phyloP scores from a whole-genome alignment of 1,140 invertebrate species.

The Meloidogyne hapla region DNA sequence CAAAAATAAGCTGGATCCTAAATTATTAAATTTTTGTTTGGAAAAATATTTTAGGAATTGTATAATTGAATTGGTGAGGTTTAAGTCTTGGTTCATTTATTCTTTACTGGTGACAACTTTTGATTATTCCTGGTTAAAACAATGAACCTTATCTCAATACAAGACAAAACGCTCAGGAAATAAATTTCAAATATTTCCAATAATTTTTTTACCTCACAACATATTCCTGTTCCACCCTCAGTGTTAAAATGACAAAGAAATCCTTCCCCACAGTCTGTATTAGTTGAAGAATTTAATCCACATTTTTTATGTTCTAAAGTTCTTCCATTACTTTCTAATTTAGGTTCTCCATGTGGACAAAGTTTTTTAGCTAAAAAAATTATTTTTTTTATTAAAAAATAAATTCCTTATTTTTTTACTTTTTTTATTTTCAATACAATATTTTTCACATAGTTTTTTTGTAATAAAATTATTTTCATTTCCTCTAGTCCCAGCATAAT shows the following conservation, averaged over 20 bases:
- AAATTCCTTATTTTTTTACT: slow-evolving; percentile 55
- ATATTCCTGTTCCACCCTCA: slow-evolving; percentile 54
- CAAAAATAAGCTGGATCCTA: slow-evolving; percentile 62
- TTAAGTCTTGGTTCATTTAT: too few species aligned
- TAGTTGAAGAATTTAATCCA: not conserved
- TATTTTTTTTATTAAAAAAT: slow-evolving; percentile 27
- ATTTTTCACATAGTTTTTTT: slow-evolving; percentile 43
- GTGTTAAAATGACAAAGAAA: slow-evolving; percentile 61
- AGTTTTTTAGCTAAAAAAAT: slow-evolving; percentile 31
- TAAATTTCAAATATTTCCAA: not conserved
- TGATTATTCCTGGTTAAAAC: too few species aligned
- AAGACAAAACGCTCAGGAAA: too few species aligned
- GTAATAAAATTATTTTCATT: slow-evolving; percentile 84
- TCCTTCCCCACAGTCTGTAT: slow-evolving; percentile 46
- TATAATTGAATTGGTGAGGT: too few species aligned
- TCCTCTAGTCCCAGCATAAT: slow-evolving; percentile 48
- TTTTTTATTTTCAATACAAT: slow-evolving; percentile 41
- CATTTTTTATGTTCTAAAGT: slow-evolving; percentile 1
- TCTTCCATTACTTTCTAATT: slow-evolving; percentile 14
- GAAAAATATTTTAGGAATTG: too few species aligned
- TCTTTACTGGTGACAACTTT: too few species aligned
- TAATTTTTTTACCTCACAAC: slow-evolving; percentile 53
- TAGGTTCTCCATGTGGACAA: slow-evolving; percentile 60
- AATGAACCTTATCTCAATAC: too few species aligned
- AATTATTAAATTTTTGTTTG: slow-evolving; percentile 10